Conservation (phyloP, 2,888 invertebrate genomes). For the Nephrotoma flavescens region DNA sequence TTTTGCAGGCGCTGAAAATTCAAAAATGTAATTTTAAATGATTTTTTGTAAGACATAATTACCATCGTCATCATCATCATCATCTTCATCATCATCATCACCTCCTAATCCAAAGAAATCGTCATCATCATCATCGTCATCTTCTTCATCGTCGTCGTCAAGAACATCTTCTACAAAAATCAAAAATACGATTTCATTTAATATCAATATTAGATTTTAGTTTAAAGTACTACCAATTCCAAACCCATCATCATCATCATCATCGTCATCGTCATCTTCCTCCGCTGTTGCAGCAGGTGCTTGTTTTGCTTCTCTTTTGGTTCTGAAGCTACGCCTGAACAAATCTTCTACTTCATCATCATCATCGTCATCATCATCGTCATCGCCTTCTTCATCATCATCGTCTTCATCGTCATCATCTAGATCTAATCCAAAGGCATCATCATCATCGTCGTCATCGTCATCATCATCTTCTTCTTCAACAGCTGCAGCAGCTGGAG, state of each 20-base stretch:
- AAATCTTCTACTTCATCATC: neutral
- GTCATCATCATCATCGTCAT: neutral
- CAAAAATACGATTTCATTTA: neutral
- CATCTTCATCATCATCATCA: conserved; percentile 5
- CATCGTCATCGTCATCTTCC: neutral
- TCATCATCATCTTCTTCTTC: neutral
- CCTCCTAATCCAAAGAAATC: neutral
- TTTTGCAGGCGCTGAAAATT: neutral
- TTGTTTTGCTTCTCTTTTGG: neutral
- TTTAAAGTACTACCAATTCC: neutral
- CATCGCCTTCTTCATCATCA: conserved; percentile 1
- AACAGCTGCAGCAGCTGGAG: neutral
- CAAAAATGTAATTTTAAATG: neutral
- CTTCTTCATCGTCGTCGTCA: neutral
- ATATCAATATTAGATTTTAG: neutral
- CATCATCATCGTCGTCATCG: conserved; percentile 3
- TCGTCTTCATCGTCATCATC: neutral
- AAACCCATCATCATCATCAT: neutral
- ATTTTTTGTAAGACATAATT: neutral
- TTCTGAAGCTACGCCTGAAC: conserved; percentile 1
- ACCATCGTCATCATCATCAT: neutral
- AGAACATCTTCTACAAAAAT: conserved; percentile 2
- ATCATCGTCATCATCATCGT: conserved; percentile 1
- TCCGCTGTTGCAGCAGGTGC: neutral
- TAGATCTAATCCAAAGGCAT: neutral